Evolutionary conservation across 2,797 vertebrate species (phyloP), one percentile per base, ranked within the genome.

Genomic region (Manis crassicaudata): DNA sequence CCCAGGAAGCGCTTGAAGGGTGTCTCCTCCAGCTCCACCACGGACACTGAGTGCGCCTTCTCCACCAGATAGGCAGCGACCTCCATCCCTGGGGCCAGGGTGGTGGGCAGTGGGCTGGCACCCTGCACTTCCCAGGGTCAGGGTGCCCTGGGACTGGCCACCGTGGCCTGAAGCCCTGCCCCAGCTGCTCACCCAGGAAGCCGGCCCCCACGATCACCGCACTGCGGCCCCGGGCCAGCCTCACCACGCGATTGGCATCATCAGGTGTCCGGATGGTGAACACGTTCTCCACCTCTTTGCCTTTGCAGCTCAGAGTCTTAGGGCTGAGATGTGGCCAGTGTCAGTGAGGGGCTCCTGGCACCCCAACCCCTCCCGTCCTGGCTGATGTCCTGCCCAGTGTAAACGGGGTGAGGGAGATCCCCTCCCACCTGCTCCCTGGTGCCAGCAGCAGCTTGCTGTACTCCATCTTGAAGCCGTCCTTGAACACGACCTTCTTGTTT

Each of bases 371-470:
- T 46, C 70, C 85, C 32, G 0, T 40, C n/a, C 60, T 27, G 35
- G 25, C 81, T 13, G 1, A 62, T 21, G 60, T 2, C 83, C 75
- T 72, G 11, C 29, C 40, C 0, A 1, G n/a, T 21, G 50, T 58
- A 14, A 3, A 5, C 7, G 21, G 40, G 12, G 14, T 25, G 21
- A 16, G 27, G 62, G 35, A n/a, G 35, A 70, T 7, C 9, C 27
- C 27, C 56, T 91, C 99, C 98, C 97, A 99, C 99, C 96, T 99
- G 99, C 98, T 99, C 97, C 99, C 99, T 18, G 99, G 99, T 0
- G 99, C 99, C 97, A 99, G 99, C 89, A 99, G 99, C 88, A 99
- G 99, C 93, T 99, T 99, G 98, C 99, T 99, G 98, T 99, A 99
- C 96, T 99, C 99, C 99, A 99, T 99, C 98, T 99, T 99, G 97